phyloP scores from a whole-genome alignment of 2,888 invertebrate genomes.

The Branchellion lobata region DNA sequence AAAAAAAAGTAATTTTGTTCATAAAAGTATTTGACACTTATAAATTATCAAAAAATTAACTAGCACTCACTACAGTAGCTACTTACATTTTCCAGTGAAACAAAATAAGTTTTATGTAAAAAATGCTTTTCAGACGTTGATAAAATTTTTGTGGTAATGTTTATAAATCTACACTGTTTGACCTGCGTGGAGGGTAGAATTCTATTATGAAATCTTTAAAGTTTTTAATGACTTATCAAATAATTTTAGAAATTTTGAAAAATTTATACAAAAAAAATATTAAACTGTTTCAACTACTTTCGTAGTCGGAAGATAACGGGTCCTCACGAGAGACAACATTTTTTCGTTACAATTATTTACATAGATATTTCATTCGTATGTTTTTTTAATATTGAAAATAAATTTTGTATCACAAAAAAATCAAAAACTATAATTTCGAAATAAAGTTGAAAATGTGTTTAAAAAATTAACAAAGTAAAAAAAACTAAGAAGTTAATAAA shows the following conservation, averaged over 20 bases:
- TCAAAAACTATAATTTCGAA: too few species aligned
- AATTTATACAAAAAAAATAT: too few species aligned
- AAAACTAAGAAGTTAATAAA: too few species aligned
- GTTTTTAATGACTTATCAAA: not conserved
- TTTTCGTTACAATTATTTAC: constrained; percentile 7
- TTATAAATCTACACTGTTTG: not conserved
- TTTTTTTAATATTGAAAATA: too few species aligned
- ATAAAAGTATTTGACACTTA: too few species aligned
- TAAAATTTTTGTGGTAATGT: not conserved
- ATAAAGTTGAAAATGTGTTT: too few species aligned
- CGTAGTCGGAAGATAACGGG: not conserved
- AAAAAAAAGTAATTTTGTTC: constrained; percentile 16
- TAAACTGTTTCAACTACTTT: not conserved
- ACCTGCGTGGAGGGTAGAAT: constrained; percentile 1
- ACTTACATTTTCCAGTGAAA: not conserved
- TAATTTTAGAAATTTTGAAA: not conserved
- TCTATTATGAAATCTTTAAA: not conserved
- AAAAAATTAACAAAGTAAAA: too few species aligned
- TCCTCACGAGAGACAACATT: not conserved
- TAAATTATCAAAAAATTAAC: too few species aligned
- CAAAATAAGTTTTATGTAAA: not conserved
- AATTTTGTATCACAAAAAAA: too few species aligned
- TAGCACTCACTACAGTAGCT: not conserved
- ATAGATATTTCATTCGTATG: not conserved
- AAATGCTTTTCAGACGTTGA: not conserved